Conservation (phyloP, 2,113 vertebrate genomes). For the Heterochromis multidens region DNA sequence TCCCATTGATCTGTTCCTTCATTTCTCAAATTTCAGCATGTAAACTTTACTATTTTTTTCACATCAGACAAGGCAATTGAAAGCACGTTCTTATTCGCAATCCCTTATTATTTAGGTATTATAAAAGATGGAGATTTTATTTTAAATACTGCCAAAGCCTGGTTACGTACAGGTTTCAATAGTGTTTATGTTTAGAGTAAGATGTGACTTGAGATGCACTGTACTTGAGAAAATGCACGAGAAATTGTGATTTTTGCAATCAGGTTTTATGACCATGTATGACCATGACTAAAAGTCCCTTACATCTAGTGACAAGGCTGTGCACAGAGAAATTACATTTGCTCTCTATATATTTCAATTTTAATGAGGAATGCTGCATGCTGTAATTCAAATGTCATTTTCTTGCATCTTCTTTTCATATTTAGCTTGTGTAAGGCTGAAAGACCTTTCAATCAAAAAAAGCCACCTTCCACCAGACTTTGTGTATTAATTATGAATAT, state of each 20-base stretch:
- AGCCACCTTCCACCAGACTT: constrained; percentile 71
- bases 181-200: not conserved
- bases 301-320: constrained; percentile 40
- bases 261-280: constrained; percentile 11
- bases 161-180: not conserved
- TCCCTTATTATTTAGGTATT: not conserved
- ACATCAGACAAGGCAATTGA: not conserved
- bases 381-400: constrained; percentile 75
- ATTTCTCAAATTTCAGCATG: not conserved
- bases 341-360: constrained; percentile 57
- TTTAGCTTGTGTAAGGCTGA: constrained; percentile 66
- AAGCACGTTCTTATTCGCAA: not conserved
- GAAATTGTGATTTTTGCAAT: constrained; percentile 8
- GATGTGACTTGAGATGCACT: not conserved
- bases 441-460: constrained; percentile 72
- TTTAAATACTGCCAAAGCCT: not conserved
- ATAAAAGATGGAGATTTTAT: not conserved
- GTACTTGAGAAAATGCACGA: not conserved
- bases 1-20: not conserved
- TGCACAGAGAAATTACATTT: constrained; percentile 45
- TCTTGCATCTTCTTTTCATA: constrained; percentile 69
- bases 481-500: constrained; percentile 80
- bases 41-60: not conserved
- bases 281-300: constrained; percentile 55
- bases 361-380: constrained; percentile 68